Evolutionary conservation across 2,113 vertebrate genomes (phyloP).

Genomic region (Strigops habroptila): DNA sequence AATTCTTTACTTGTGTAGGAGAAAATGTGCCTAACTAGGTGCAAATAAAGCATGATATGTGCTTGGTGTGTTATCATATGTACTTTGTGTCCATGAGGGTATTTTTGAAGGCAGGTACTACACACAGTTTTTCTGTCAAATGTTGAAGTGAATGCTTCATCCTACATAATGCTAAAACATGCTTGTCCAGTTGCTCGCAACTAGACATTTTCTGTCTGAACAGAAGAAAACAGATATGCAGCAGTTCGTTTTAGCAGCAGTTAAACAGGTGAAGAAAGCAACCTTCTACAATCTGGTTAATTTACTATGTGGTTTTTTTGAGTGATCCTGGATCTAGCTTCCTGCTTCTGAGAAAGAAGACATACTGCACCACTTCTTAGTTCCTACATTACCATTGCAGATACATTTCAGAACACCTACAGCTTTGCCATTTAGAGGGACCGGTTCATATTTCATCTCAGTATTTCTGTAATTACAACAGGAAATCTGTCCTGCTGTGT

Average conservation of each 20-base stretch:
- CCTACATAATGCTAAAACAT: not conserved
- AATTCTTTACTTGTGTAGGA: not conserved
- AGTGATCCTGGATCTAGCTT: not conserved
- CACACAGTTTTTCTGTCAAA: not conserved
- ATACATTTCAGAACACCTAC: not conserved
- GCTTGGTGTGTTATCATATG: not conserved
- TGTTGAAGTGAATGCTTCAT: not conserved
- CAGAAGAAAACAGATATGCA: not conserved
- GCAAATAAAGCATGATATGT: not conserved
- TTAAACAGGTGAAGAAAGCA: not conserved
- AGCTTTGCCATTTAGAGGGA: not conserved
- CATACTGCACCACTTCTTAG: not conserved
- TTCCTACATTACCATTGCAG: not conserved
- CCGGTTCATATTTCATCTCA: not conserved
- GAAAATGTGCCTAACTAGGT: not conserved
- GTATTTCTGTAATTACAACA: not conserved
- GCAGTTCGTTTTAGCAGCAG: not conserved
- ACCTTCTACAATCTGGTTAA: not conserved
- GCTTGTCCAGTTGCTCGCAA: not conserved
- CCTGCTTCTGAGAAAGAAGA: not conserved
- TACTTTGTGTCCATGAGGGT: not conserved
- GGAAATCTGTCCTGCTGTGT: not conserved
- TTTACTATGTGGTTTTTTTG: not conserved
- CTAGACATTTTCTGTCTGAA: not conserved
- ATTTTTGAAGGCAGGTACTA: not conserved